Evolutionary conservation across 2,888 invertebrate species (phyloP).

Genomic region (Lasioglossum figueresi): DNA sequence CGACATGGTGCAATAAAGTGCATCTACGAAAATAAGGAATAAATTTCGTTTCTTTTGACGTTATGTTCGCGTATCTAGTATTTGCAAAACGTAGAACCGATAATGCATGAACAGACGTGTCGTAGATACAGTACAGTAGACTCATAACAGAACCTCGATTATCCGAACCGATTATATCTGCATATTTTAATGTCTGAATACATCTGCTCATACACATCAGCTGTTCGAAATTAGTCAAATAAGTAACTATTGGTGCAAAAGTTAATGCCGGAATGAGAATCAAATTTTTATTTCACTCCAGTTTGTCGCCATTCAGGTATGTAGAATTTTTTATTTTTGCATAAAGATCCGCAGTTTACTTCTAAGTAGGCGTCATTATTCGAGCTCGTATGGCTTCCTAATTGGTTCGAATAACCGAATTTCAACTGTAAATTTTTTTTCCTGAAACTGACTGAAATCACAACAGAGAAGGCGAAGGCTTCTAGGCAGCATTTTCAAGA

Average conservation of each 20-base stretch:
- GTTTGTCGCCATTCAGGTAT: too few species aligned
- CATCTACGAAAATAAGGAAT: background rate
- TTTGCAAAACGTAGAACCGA: background rate
- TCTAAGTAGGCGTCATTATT: too few species aligned
- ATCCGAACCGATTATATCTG: background rate
- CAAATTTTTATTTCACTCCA: too few species aligned
- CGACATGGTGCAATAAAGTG: background rate
- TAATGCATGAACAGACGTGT: background rate
- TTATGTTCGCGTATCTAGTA: background rate
- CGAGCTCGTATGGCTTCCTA: too few species aligned
- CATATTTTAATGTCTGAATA: too few species aligned
- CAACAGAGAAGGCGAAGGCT: background rate
- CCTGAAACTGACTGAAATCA: background rate
- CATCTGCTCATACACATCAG: too few species aligned
- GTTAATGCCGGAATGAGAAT: too few species aligned
- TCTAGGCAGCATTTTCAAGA: slow-evolving; percentile 15
- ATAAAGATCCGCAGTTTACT: too few species aligned
- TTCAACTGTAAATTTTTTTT: background rate
- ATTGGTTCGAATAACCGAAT: background rate
- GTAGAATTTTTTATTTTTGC: too few species aligned
- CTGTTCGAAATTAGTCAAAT: too few species aligned
- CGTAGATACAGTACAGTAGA: too few species aligned
- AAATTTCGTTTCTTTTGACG: background rate
- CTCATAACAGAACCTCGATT: background rate
- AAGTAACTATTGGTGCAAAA: too few species aligned